Evolutionary conservation across 2,113 vertebrate species (phyloP).

Genomic region (Vimba vimba): DNA sequence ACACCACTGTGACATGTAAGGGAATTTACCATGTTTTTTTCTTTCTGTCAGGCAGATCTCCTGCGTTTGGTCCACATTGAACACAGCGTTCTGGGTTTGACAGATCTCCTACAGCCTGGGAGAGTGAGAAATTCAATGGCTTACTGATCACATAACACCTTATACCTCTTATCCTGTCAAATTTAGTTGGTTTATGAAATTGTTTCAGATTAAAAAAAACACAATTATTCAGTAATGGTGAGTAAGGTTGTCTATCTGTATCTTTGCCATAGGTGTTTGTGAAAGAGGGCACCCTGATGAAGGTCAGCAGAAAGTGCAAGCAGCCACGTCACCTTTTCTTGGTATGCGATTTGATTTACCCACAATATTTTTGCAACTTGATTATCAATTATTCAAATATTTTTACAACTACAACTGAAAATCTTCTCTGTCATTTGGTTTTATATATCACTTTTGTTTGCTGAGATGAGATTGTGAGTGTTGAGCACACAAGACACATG

Average conservation of each 20-base stretch:
- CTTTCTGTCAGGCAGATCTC: constrained; percentile 84
- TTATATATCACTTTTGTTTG: constrained; percentile 17
- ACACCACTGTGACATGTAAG: not conserved
- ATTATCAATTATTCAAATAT: not conserved
- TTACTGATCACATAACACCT: not conserved
- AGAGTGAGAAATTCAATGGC: constrained; percentile 81
- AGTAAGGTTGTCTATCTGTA: constrained; percentile 17
- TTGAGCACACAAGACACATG: not conserved
- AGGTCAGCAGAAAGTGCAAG: constrained; percentile 86
- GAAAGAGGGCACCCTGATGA: constrained; percentile 96
- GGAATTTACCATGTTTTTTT: not conserved
- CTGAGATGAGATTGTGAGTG: not conserved
- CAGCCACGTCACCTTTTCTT: constrained; percentile 94
- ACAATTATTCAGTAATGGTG: not conserved
- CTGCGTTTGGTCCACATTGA: constrained; percentile 94
- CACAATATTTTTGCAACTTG: not conserved
- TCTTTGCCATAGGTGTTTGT: constrained; percentile 84
- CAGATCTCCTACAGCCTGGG: constrained; percentile 87
- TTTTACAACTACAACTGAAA: not conserved
- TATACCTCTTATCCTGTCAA: not conserved
- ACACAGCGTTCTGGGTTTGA: constrained; percentile 89
- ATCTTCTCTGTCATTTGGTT: not conserved
- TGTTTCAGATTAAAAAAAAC: not conserved
- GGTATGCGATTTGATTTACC: constrained; percentile 74
- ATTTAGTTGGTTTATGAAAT: not conserved